Evolutionary conservation across 1,140 invertebrate genomes (phyloP).

Genomic region (Melanaphis sacchari): DNA sequence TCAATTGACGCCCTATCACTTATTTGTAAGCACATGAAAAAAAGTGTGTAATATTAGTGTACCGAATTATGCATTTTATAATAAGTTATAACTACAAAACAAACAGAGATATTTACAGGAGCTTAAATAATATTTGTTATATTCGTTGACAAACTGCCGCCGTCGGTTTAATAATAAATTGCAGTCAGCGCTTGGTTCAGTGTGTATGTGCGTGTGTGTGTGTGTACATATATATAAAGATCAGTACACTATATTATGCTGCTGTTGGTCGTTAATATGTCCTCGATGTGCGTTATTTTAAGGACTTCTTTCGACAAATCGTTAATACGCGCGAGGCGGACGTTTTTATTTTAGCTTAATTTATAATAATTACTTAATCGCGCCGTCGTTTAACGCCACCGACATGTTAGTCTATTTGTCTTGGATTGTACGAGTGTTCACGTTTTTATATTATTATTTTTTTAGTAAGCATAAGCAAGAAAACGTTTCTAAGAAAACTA

Average conservation of each 20-base stretch:
- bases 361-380: conserved; percentile 50
- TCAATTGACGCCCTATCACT: neutral
- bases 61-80: neutral
- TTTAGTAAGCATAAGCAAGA: neutral
- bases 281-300: conserved; percentile 49
- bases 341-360: conserved; percentile 50
- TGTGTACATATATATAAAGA: neutral
- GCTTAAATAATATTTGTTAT: neutral
- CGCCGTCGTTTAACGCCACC: conserved; percentile 31
- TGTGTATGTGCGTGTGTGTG: no score
- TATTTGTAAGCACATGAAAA: neutral
- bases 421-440: neutral
- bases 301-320: conserved; percentile 53
- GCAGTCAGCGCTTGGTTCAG: no score
- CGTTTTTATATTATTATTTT: neutral
- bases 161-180: conserved; percentile 24
- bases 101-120: neutral
- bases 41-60: neutral
- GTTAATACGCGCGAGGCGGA: conserved; percentile 15
- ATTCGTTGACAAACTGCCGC: conserved; percentile 10
- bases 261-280: conserved; percentile 22
- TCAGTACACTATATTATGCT: neutral
- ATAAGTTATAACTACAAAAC: neutral
- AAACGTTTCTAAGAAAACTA: no score
- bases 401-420: conserved; percentile 32